phyloP scores from a whole-genome alignment of 2,113 vertebrate species.

The Tichodroma muraria region DNA sequence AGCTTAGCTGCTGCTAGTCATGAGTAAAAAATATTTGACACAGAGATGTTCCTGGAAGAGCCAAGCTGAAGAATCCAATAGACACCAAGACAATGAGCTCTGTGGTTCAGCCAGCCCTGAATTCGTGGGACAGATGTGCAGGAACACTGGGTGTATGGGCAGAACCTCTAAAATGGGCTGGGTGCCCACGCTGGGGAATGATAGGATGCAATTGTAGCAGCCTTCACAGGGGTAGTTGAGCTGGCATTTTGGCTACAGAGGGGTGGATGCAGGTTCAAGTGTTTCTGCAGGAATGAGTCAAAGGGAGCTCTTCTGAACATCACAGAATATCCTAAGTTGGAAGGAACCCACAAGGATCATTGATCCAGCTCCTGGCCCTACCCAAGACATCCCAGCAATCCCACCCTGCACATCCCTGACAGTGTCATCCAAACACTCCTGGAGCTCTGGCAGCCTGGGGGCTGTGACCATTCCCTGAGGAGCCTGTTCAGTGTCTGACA shows the following conservation, averaged over 20 bases:
- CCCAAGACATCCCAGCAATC: background rate
- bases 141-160: accelerated
- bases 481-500: accelerated
- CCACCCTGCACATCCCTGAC: background rate
- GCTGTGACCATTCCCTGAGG: background rate
- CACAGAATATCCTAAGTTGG: background rate
- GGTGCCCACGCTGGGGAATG: accelerated
- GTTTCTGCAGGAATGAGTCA: background rate
- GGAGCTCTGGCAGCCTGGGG: background rate
- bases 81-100: background rate
- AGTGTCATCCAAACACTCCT: accelerated
- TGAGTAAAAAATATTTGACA: background rate
- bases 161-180: background rate
- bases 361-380: accelerated
- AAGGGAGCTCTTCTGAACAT: background rate
- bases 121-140: accelerated
- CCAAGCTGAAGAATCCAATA: background rate
- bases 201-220: background rate
- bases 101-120: background rate
- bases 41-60: background rate
- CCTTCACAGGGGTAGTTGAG: background rate
- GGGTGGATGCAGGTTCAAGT: background rate
- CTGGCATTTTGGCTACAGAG: background rate
- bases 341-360: background rate
- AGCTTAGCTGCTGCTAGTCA: background rate